A percentile compares a stretch with the other conserved stretches of the same genome.
Evolutionary conservation across 2,888 invertebrate species (phyloP).

Genomic region (Acleris laterana): DNA sequence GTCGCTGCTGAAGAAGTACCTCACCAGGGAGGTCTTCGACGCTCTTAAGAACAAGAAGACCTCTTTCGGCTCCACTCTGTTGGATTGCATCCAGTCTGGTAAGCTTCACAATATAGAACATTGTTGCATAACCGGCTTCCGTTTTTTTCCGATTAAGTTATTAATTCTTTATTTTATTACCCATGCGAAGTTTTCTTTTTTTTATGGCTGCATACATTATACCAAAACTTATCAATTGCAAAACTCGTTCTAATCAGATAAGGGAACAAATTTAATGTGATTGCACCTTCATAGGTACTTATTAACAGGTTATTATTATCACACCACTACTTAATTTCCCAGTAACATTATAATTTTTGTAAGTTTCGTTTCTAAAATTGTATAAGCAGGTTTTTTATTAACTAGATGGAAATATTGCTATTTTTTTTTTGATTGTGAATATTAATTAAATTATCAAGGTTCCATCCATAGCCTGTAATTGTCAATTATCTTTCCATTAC

Average conservation of each 20-base stretch:
- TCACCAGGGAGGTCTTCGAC: slow-evolving; percentile 96
- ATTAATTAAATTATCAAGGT: no score
- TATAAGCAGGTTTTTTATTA: background rate
- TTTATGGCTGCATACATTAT: no score
- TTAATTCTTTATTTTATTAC: no score
- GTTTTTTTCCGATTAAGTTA: no score
- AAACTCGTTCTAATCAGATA: slow-evolving; percentile 8
- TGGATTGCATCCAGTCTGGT: slow-evolving; percentile 98
- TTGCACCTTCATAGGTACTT: no score
- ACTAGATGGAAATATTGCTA: background rate
- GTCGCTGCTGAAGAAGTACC: slow-evolving; percentile 97
- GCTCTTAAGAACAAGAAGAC: slow-evolving; percentile 96
- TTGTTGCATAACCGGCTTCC: no score
- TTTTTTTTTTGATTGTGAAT: background rate
- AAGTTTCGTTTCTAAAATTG: background rate
- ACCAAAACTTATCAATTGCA: background rate
- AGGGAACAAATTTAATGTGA: slow-evolving; percentile 3
- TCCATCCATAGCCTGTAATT: background rate
- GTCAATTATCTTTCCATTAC: background rate
- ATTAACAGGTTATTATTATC: no score
- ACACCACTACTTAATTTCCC: no score
- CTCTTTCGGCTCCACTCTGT: slow-evolving; percentile 94
- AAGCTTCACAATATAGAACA: slow-evolving; percentile 40
- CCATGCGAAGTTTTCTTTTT: no score
- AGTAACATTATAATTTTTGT: no score